Evolutionary conservation across 1,140 invertebrate species (phyloP).

Genomic region (Drosophila punjabiensis): DNA sequence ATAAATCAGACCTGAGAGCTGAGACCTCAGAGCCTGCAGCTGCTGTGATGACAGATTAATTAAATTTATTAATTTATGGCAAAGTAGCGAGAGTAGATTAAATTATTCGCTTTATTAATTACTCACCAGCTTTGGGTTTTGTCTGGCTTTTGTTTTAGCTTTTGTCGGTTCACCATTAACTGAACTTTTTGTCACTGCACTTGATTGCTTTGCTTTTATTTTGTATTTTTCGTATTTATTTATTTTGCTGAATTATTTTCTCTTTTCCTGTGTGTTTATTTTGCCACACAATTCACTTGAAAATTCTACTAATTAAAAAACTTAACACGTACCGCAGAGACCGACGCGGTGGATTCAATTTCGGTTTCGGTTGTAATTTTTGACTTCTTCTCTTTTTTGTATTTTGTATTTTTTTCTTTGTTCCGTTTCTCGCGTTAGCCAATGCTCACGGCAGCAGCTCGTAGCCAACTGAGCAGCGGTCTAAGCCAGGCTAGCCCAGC

Average conservation of each 20-base stretch:
- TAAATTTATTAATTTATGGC: conserved; percentile 59
- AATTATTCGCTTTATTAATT: conserved; percentile 53
- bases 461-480: conserved; percentile 73
- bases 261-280: conserved; percentile 45
- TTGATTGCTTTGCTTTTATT: conserved; percentile 12
- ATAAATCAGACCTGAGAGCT: conserved; percentile 58
- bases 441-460: conserved; percentile 77
- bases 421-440: conserved; percentile 73
- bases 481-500: conserved; percentile 36
- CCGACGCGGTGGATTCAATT: conserved; percentile 23
- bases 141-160: conserved; percentile 5
- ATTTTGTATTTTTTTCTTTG: conserved; percentile 22
- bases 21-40: neutral
- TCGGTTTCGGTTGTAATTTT: conserved; percentile 30
- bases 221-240: conserved; percentile 10
- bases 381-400: conserved; percentile 3
- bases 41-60: conserved; percentile 37
- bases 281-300: conserved; percentile 56
- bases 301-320: conserved; percentile 72
- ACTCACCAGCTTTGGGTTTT: conserved; percentile 57
- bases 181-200: conserved; percentile 50
- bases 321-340: conserved; percentile 63
- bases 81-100: conserved; percentile 22
- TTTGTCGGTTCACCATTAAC: conserved; percentile 13
- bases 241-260: conserved; percentile 56